Evolutionary conservation across 2,797 vertebrate genomes (phyloP).

Genomic region (Melanogrammus aeglefinus): DNA sequence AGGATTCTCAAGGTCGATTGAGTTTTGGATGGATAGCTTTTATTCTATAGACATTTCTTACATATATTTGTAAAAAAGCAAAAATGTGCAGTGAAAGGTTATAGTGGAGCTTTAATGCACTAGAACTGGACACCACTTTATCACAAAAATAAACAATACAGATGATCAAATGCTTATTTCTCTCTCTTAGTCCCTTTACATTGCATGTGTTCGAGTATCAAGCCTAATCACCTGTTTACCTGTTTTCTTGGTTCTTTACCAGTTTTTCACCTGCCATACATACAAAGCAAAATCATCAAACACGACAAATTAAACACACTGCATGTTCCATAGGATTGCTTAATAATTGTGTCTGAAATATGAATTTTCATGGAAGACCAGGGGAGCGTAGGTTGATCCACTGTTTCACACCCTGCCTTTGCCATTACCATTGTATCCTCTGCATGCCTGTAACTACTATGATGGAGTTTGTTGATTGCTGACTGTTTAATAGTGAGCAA

Average conservation of each 20-base stretch:
- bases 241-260: too few species aligned
- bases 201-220: neutral
- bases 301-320: constrained; percentile 6
- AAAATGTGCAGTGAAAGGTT: neutral
- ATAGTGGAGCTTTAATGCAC: neutral
- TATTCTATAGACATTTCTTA: neutral
- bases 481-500: neutral
- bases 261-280: neutral
- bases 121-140: neutral
- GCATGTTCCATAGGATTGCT: neutral
- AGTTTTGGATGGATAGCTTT: neutral
- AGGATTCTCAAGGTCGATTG: neutral
- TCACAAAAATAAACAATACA: neutral
- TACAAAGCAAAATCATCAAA: neutral
- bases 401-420: neutral
- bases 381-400: constrained; percentile 7
- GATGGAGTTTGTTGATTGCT: neutral
- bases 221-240: neutral
- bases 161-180: neutral
- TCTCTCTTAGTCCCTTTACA: neutral
- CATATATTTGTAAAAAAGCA: neutral
- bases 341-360: constrained; percentile 22
- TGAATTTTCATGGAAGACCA: constrained; percentile 10
- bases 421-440: constrained; percentile 21
- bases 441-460: neutral